Evolutionary conservation across 2,113 vertebrate genomes (phyloP).

Genomic region (Stomatorhinus ivindoensis): DNA sequence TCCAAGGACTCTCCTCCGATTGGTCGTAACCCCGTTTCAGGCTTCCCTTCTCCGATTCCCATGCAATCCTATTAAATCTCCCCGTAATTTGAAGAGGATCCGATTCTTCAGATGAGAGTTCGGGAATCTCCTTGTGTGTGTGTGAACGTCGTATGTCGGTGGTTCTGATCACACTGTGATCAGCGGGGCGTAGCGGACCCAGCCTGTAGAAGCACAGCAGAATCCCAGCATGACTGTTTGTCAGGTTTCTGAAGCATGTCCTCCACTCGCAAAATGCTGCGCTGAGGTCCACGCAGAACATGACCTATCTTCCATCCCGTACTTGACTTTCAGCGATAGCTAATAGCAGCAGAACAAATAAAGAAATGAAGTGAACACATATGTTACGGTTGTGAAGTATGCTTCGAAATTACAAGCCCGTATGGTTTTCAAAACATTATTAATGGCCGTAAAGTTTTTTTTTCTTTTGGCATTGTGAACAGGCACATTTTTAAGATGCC

Average conservation of each 20-base stretch:
- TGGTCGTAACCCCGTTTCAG: slow-evolving; percentile 54
- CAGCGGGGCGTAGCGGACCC: neutral
- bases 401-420: neutral
- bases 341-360: neutral
- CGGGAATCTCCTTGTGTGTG: slow-evolving; percentile 52
- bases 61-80: slow-evolving; percentile 67
- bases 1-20: slow-evolving; percentile 57
- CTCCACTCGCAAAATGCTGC: neutral
- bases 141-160: neutral
- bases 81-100: slow-evolving; percentile 69
- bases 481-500: neutral
- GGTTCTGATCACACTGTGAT: neutral
- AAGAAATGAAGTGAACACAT: neutral
- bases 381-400: neutral
- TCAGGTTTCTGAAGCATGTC: neutral
- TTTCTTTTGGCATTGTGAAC: neutral
- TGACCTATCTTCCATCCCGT: neutral
- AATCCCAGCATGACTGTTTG: neutral
- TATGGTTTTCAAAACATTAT: neutral
- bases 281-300: neutral
- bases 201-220: neutral
- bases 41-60: slow-evolving; percentile 49
- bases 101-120: slow-evolving; percentile 66
- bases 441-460: neutral
- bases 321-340: neutral